Percentiles rank a stretch among this genome's conserved stretches.
Conservation (phyloP, 1,140 invertebrate genomes). For the Nebria ingens region DNA sequence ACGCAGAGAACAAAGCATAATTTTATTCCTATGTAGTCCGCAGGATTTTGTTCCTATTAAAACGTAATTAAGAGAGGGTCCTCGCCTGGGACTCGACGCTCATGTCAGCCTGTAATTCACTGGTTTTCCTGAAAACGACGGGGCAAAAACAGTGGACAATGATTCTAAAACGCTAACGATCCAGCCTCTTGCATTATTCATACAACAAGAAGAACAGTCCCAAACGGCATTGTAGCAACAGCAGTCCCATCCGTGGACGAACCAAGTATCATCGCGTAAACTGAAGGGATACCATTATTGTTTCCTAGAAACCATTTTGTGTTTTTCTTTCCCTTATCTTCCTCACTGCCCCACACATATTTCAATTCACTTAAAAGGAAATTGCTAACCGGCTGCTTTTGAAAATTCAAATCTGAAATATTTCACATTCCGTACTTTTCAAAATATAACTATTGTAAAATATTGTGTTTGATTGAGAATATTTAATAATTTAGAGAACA, state of each 20-base stretch:
- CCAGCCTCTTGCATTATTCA: conserved; percentile 25
- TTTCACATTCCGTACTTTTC: not conserved
- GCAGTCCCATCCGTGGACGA: not conserved
- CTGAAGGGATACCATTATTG: not conserved
- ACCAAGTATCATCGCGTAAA: not conserved
- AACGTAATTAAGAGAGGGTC: conserved; percentile 23
- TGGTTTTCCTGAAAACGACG: conserved; percentile 14
- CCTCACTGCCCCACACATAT: not conserved
- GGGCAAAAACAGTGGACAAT: conserved; percentile 23
- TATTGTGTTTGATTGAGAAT: too few species aligned
- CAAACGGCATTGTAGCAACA: not conserved
- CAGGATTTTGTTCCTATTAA: conserved; percentile 20
- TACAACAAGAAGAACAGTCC: conserved; percentile 11
- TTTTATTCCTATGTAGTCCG: conserved; percentile 13
- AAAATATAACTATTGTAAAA: too few species aligned
- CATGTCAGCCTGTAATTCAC: conserved; percentile 6
- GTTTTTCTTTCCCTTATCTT: not conserved
- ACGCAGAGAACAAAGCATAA: conserved; percentile 12
- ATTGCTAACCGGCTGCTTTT: not conserved
- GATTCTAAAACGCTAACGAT: conserved; percentile 25
- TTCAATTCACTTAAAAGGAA: not conserved
- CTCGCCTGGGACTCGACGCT: not conserved
- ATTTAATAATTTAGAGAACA: too few species aligned
- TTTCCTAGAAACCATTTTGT: conserved; percentile 1
- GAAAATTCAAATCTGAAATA: not conserved